Evolutionary conservation across 37 sponge, comb jelly and placozoan species (phyloP).

Genomic region (Tethya wilhelma): DNA sequence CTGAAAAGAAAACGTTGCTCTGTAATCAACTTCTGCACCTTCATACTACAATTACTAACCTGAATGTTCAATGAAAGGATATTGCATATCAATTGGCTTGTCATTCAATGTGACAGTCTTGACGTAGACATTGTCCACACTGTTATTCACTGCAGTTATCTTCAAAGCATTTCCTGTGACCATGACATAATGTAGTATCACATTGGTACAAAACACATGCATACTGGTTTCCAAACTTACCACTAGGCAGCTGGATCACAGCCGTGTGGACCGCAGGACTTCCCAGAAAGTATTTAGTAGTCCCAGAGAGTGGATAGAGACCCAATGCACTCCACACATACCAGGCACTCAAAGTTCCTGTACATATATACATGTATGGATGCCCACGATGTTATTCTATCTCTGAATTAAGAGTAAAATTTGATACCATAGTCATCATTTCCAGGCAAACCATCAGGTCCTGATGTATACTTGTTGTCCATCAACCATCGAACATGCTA

Average conservation of each 20-base stretch:
- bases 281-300: slow-evolving; percentile 46
- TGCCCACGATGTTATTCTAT: background rate
- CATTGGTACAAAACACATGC: no score
- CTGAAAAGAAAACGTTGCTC: no score
- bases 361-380: background rate
- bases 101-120: slow-evolving; percentile 24
- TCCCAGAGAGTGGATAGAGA: slow-evolving; percentile 60
- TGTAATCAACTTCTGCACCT: no score
- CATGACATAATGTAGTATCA: no score
- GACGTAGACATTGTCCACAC: slow-evolving; percentile 13
- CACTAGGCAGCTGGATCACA: slow-evolving; percentile 18
- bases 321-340: slow-evolving; percentile 59
- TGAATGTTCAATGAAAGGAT: slow-evolving; percentile 40
- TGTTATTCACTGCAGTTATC: slow-evolving; percentile 28
- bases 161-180: background rate
- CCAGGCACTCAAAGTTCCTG: slow-evolving; percentile 72
- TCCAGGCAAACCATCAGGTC: slow-evolving; percentile 51
- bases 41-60: no score
- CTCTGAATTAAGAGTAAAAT: background rate
- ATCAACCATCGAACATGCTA: slow-evolving; percentile 57
- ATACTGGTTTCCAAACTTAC: no score
- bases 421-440: slow-evolving; percentile 69
- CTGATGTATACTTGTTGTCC: slow-evolving; percentile 51
- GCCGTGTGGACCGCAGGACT: slow-evolving; percentile 40
- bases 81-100: slow-evolving; percentile 22